Conservation (phyloP, 2,888 invertebrate genomes). For the Lampropteryx suffumata region DNA sequence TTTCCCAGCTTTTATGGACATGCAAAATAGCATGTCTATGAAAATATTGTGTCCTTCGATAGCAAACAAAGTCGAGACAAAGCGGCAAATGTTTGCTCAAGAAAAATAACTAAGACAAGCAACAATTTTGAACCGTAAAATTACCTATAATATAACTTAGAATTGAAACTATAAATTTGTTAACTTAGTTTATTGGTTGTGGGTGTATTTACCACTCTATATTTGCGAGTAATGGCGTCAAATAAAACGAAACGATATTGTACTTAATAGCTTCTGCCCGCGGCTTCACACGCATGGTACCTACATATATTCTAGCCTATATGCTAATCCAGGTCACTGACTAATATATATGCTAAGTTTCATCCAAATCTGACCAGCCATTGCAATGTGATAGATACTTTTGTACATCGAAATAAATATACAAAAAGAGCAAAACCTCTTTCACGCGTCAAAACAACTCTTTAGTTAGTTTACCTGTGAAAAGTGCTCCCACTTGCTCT, state of each 20-base stretch:
- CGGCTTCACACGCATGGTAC: too few species aligned
- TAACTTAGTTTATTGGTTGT: not conserved
- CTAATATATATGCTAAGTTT: too few species aligned
- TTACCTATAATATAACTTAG: not conserved
- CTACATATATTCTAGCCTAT: too few species aligned
- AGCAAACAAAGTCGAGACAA: conserved; percentile 28
- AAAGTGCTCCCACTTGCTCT: too few species aligned
- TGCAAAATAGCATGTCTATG: conserved; percentile 37
- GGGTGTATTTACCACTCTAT: conserved; percentile 6
- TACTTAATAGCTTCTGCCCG: conserved; percentile 1
- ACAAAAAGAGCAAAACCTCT: too few species aligned
- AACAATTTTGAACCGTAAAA: conserved; percentile 1
- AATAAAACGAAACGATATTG: conserved; percentile 5
- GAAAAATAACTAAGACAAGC: not conserved
- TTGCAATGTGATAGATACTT: too few species aligned
- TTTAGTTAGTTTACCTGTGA: too few species aligned
- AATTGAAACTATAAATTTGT: not conserved
- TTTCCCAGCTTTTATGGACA: conserved; percentile 39
- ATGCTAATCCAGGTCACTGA: too few species aligned
- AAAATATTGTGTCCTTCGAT: conserved; percentile 39
- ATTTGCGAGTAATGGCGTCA: not conserved
- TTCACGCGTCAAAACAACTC: too few species aligned
- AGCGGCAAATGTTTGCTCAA: conserved; percentile 36
- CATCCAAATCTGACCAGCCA: too few species aligned
- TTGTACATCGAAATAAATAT: too few species aligned